Conservation (phyloP, 2,888 invertebrate species). For the Tuberolachnus salignus region DNA sequence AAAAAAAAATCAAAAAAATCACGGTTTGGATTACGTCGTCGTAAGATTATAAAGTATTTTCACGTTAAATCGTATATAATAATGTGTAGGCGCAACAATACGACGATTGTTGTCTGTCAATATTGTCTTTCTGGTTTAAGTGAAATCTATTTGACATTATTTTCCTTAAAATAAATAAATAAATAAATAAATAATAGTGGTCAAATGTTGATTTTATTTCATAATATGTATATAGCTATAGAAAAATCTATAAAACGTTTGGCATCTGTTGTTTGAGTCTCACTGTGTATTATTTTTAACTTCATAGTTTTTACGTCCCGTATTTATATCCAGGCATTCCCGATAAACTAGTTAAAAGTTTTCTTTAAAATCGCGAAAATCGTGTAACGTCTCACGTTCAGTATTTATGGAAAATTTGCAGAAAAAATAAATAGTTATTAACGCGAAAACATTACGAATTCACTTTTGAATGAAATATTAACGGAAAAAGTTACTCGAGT, state of each 20-base stretch:
- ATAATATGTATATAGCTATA: no score
- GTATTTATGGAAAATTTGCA: no score
- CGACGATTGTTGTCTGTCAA: no score
- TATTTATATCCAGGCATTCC: neutral
- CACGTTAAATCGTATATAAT: neutral
- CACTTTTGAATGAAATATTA: no score
- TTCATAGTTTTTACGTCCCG: neutral
- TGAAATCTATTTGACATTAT: neutral
- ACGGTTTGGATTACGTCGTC: neutral
- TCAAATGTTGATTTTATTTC: neutral
- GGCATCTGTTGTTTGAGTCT: neutral
- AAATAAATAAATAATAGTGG: no score
- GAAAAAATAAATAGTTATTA: no score
- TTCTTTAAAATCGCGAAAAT: no score
- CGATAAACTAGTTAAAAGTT: no score
- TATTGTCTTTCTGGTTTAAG: neutral
- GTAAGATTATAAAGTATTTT: neutral
- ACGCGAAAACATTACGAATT: no score
- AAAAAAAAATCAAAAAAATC: neutral
- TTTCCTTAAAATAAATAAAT: neutral
- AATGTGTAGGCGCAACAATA: neutral
- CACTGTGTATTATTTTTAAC: neutral
- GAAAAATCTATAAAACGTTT: constrained; percentile 7
- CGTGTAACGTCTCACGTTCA: no score
- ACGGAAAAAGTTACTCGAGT: no score